Conservation (phyloP, 2,797 vertebrate species). For the Acanthopagrus latus region DNA sequence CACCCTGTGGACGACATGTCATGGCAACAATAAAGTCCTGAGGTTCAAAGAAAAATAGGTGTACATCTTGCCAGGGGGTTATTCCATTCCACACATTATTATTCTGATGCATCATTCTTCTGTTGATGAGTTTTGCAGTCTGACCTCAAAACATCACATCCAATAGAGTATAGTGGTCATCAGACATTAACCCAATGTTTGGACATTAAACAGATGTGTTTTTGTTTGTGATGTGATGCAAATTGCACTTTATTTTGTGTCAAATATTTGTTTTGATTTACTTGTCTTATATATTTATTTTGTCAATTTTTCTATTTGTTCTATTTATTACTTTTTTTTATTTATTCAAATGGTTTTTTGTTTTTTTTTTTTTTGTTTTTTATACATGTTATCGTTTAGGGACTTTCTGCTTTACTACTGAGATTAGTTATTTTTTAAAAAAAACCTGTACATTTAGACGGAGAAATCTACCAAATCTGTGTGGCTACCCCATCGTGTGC, state of each 20-base stretch:
- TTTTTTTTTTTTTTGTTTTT: too few species aligned
- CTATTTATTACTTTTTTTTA: conserved; percentile 68
- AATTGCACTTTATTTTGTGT: conserved; percentile 82
- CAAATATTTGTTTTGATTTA: conserved; percentile 53
- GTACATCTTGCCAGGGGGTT: conserved; percentile 21
- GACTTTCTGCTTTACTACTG: conserved; percentile 40
- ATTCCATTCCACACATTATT: conserved; percentile 17
- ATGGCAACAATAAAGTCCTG: conserved; percentile 14
- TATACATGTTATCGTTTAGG: conserved; percentile 22
- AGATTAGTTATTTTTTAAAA: conserved; percentile 34
- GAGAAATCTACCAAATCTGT: conserved; percentile 49
- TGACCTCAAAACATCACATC: conserved; percentile 18
- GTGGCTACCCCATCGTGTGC: conserved; percentile 33
- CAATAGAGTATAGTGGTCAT: conserved; percentile 31
- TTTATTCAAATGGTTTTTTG: conserved; percentile 51
- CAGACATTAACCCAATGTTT: conserved; percentile 34
- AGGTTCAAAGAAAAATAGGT: conserved; percentile 7
- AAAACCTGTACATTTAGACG: conserved; percentile 48
- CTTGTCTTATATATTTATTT: conserved; percentile 47
- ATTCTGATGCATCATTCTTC: conserved; percentile 20
- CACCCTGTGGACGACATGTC: conserved; percentile 61
- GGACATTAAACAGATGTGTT: conserved; percentile 50
- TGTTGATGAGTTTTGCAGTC: conserved; percentile 19
- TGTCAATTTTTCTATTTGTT: conserved; percentile 50
- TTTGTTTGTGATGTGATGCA: conserved; percentile 55